phyloP scores from a whole-genome alignment of 2,797 vertebrate genomes.

The Phaenicophaeus curvirostris region DNA sequence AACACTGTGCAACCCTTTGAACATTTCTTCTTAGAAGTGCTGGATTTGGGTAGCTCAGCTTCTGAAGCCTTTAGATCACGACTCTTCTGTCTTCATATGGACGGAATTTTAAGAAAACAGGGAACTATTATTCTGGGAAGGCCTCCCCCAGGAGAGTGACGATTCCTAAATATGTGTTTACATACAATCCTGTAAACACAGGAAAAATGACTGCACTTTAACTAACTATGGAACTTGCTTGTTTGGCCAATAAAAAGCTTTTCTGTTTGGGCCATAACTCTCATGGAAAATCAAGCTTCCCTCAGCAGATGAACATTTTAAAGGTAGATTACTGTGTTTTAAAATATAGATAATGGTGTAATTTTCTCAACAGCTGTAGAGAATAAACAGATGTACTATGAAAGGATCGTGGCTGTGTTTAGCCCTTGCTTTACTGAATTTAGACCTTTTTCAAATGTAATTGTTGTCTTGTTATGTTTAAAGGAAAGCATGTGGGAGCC shows the following conservation, averaged over 20 bases:
- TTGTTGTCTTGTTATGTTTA: not conserved
- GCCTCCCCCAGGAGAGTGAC: not conserved
- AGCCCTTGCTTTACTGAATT: not conserved
- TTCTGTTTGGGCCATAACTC: not conserved
- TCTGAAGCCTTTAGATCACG: not conserved
- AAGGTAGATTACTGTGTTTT: constrained; percentile 3
- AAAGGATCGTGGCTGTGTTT: not conserved
- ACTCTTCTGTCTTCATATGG: not conserved
- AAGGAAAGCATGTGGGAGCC: not conserved
- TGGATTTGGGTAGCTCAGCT: not conserved
- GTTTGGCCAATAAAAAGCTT: constrained; percentile 4
- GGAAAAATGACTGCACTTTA: not conserved
- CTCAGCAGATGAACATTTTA: not conserved
- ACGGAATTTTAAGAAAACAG: not conserved
- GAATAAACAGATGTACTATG: not conserved
- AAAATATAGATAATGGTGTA: not conserved
- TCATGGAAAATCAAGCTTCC: not conserved
- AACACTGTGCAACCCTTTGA: not conserved
- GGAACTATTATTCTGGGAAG: not conserved
- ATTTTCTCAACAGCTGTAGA: not conserved
- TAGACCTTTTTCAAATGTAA: not conserved
- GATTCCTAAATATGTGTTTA: not conserved
- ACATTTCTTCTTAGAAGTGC: not conserved
- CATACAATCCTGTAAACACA: not conserved
- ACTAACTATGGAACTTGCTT: not conserved